Conservation (phyloP, 2,113 vertebrate genomes). For the Phoenicopterus ruber region DNA sequence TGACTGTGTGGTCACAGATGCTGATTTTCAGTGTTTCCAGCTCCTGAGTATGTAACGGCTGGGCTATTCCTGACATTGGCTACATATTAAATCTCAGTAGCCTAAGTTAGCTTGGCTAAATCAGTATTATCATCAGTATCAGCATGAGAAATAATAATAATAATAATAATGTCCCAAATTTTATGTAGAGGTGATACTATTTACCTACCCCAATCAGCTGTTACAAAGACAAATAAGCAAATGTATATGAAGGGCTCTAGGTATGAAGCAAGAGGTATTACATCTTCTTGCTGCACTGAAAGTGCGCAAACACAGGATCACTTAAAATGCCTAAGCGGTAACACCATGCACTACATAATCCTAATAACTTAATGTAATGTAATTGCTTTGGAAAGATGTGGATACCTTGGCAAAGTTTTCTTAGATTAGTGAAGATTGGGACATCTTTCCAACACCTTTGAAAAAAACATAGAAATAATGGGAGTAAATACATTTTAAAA, state of each 20-base stretch:
- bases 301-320: not conserved
- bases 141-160: not conserved
- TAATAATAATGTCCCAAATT: not conserved
- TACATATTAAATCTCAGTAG: not conserved
- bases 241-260: not conserved
- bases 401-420: not conserved
- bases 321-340: not conserved
- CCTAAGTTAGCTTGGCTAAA: not conserved
- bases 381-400: not conserved
- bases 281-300: not conserved
- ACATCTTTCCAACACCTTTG: not conserved
- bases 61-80: not conserved
- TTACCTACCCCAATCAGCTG: not conserved
- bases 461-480: not conserved
- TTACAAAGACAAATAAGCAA: not conserved
- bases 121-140: not conserved
- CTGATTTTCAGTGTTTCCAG: not conserved
- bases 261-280: not conserved
- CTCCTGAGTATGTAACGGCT: not conserved
- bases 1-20: not conserved
- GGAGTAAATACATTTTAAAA: not conserved
- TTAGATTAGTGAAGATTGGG: not conserved
- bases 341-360: not conserved
- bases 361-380: not conserved
- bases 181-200: not conserved